A percentile compares a stretch with the other conserved stretches of the same genome.
Conservation (phyloP, 2,797 vertebrate genomes). For the Sebastes vulpes region DNA sequence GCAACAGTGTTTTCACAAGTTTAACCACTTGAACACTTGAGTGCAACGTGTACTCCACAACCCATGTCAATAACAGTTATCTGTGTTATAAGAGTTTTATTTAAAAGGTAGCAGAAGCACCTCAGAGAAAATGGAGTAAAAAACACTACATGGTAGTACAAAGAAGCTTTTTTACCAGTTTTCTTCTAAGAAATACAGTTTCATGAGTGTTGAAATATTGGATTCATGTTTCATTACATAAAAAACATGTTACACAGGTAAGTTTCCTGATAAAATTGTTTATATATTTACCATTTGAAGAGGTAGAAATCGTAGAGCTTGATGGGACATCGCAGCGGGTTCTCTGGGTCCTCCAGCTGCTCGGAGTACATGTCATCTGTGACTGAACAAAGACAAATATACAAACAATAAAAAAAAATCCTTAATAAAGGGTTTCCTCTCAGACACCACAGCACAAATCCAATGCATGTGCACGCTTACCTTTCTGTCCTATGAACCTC, state of each 20-base stretch:
- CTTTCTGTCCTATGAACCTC: slow-evolving; percentile 95
- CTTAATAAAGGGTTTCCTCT: not conserved
- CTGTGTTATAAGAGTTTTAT: not conserved
- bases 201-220: not conserved
- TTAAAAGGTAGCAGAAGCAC: not conserved
- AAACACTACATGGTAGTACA: not conserved
- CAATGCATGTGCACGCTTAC: slow-evolving; percentile 64
- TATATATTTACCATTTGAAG: slow-evolving; percentile 95
- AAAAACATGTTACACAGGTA: not conserved
- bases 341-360: slow-evolving; percentile 96
- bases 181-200: not conserved
- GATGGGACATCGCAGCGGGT: slow-evolving; percentile 96
- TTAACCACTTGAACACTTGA: slow-evolving; percentile 20
- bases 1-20: slow-evolving; percentile 47
- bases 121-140: not conserved
- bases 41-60: not conserved
- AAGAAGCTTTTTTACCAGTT: not conserved
- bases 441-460: not conserved
- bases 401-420: not conserved
- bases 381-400: slow-evolving; percentile 83
- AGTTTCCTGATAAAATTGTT: not conserved
- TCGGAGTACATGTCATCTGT: slow-evolving; percentile 99
- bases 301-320: slow-evolving; percentile 99
- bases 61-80: slow-evolving; percentile 22
- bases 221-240: not conserved